phyloP scores from a whole-genome alignment of 2,113 vertebrate genomes.

The Nestor notabilis region DNA sequence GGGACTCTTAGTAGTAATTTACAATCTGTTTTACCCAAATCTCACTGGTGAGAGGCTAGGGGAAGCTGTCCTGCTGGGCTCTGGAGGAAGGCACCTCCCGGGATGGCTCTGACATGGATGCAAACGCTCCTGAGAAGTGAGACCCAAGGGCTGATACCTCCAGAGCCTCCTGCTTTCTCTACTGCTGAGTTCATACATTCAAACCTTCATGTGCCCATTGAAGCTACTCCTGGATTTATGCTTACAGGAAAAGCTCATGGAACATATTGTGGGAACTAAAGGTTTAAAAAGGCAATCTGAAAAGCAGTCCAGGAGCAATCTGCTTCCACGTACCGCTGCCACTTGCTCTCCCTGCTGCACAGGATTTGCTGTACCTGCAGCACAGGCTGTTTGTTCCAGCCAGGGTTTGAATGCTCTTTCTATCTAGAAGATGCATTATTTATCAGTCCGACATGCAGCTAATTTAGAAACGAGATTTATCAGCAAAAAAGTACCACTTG shows the following conservation, averaged over 20 bases:
- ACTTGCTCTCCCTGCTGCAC: neutral
- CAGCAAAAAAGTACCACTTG: neutral
- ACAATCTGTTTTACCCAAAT: neutral
- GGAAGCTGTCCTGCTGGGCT: neutral
- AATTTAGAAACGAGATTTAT: conserved; percentile 49
- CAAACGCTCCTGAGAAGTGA: neutral
- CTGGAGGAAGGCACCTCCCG: neutral
- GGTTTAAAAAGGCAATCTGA: neutral
- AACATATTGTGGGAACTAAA: neutral
- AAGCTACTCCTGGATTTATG: neutral
- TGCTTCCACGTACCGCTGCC: neutral
- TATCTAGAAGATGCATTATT: conserved; percentile 41
- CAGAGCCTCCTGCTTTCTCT: neutral
- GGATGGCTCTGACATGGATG: neutral
- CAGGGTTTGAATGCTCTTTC: neutral
- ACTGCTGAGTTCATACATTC: fast-evolving
- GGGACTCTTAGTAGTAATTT: neutral
- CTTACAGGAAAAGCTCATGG: neutral
- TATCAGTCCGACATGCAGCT: conserved; percentile 11
- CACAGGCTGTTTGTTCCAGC: neutral
- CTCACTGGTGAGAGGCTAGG: neutral
- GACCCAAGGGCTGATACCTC: neutral
- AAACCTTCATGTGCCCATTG: neutral
- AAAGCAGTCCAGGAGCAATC: neutral
- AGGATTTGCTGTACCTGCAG: neutral